Base-by-base conservation (phyloP, 2,113 vertebrate species). In the Henicopernis longicauda region DNA sequence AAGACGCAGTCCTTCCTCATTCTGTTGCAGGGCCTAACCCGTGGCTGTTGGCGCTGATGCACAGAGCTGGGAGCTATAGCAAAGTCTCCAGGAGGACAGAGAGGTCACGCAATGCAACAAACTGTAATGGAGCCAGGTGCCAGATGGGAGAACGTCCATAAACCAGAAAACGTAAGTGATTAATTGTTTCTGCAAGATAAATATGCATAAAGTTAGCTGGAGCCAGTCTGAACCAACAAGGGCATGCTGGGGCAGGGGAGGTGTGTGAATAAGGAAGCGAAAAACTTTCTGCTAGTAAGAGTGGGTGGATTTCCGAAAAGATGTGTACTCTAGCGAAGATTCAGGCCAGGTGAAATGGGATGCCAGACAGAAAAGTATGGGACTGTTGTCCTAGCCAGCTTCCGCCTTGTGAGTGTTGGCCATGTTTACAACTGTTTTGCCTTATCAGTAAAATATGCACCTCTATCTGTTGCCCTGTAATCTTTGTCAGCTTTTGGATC, bases 1-100 rank as follows among this genome's bases (percentile, higher is more conserved):
- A 27, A 71, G 72, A 29, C 47, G 29, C 2, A 0, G 32, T 47
- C 45, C 58, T 82, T 67, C 40, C 21, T 40, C 0, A 0, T 9
- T 45, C 42, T 63, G 8, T 42, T 87, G 79, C 61, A 69, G 66
- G 74, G 12, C 29, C 90, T 50, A 5, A 29, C 32, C 11, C 0
- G 0, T 34, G 26, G 66, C 44, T 72, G 52, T 23, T 23, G 52
- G 44, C 2, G 2, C 50, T 26, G 47, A 6, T 23, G 25, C 31
- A 21, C 0, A 1, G 84, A 32, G 77, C 72, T 36, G 73, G 66
- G 32, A 91, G 61, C 78, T 18, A 1, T 19, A 11, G 61, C 44
- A 65, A 61, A 29, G 42, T 42, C 81, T 78, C 59, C 65, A 6
- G 34, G 66, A 86, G 62, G 71, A 76, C 66, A 26, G 4, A 4